Evolutionary conservation across 2,113 vertebrate species (phyloP), one percentile per base, ranked within the genome.

Genomic region (Daubentonia madagascariensis): DNA sequence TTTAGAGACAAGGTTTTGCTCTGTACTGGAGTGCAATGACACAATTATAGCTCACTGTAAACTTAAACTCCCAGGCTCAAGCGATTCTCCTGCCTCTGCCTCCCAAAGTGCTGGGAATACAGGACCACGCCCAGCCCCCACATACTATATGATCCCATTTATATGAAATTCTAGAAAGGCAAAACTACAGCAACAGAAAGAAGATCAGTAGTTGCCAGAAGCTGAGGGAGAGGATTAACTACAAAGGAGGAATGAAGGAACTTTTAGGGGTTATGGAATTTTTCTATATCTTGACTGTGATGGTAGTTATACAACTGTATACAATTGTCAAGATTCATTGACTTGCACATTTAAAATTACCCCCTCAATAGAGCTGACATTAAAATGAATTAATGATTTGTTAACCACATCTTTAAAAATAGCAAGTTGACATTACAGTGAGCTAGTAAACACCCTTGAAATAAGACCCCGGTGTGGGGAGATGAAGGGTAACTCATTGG

Each of bases 391-490:
- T 70, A 93, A 93, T 91, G 73, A 78, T 97, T 93, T 80, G 89
- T 92, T 50, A 83, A 93, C 93, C 68, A 91, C 30, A 89, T 92
- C 78, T 80, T 96, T 95, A 84, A 96, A 96, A 96, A 97, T 89
- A 96, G 63, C 18, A 85, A 84, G 50, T 93, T 97, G 97, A 89
- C 86, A 57, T 89, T 97, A 75, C 25, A 89, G 57, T 68, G 32
- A 96, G 43, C 54, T 89, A 78, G 48, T 96, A 50, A 75, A 80
- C 0, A 40, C 75, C 28, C 54, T 88, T 96, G 94, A 96, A 96
- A 96, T 79, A 94, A 95, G 79, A 91, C 86, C 94, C 89, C 37
- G 37, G 68, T 85, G 61, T 97, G 85, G 96, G 75, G 57, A 84
- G 97, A 97, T 91, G 59, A 84, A 98, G 97, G 45, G 20, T 90